phyloP scores from a whole-genome alignment of 2,888 invertebrate species.

The Diplazon laetatorius region DNA sequence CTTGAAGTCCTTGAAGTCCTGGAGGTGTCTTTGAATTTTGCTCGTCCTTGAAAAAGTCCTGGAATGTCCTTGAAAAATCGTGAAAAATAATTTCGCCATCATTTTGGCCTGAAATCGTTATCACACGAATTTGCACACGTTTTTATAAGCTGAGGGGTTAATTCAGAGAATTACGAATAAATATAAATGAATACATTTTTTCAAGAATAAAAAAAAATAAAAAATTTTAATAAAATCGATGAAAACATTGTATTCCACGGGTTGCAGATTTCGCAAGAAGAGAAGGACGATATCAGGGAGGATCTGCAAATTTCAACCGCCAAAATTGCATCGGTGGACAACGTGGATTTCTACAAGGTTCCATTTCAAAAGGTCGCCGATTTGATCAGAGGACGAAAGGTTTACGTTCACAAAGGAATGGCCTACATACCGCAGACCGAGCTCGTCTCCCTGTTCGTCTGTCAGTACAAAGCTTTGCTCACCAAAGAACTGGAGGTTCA shows the following conservation, averaged over 20 bases:
- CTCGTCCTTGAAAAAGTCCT: no score
- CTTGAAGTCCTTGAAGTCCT: no score
- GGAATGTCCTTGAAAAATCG: no score
- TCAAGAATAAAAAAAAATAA: no score
- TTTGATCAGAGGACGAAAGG: conserved; percentile 90
- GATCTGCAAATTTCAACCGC: conserved; percentile 86
- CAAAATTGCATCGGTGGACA: conserved; percentile 85
- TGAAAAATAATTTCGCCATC: no score
- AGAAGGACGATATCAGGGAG: conserved; percentile 86
- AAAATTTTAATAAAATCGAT: conserved; percentile 3
- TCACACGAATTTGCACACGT: no score
- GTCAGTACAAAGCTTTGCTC: conserved; percentile 89
- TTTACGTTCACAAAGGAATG: conserved; percentile 90
- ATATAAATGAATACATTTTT: no score
- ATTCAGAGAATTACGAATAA: no score
- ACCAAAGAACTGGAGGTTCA: conserved; percentile 87
- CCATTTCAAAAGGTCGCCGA: conserved; percentile 94
- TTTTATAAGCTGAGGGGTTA: no score
- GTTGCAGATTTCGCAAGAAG: conserved; percentile 85
- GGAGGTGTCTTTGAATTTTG: no score
- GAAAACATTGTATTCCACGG: no score
- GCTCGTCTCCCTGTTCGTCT: conserved; percentile 91
- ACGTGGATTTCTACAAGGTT: conserved; percentile 90
- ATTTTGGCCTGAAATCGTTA: no score
- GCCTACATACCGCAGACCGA: conserved; percentile 95